A percentile compares a stretch with the other conserved stretches of the same genome.
Conservation (phyloP, 2,888 invertebrate genomes). For the Schrankia costaestrigalis region DNA sequence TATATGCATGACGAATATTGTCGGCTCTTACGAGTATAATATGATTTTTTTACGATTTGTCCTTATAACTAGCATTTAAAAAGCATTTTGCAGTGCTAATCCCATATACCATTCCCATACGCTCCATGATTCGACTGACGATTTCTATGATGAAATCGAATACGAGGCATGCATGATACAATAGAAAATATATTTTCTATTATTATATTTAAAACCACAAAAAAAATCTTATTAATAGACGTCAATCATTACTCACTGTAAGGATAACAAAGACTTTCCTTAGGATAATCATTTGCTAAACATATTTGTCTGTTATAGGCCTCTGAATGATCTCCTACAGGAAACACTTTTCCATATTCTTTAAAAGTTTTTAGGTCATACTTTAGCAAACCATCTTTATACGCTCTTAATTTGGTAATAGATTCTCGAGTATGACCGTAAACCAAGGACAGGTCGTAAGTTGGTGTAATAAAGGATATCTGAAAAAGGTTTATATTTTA, state of each 20-base stretch:
- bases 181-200: not conserved
- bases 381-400: slow-evolving; percentile 3
- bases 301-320: not conserved
- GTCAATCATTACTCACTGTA: not conserved
- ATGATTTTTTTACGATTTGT: no score
- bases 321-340: not conserved
- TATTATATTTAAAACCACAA: not conserved
- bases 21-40: no score
- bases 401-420: not conserved
- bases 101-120: no score
- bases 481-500: no score
- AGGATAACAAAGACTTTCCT: slow-evolving; percentile 1
- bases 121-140: no score
- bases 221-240: not conserved
- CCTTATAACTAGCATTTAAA: no score
- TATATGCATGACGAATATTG: no score
- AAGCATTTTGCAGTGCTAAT: no score
- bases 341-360: slow-evolving; percentile 5
- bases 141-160: no score
- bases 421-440: slow-evolving; percentile 3
- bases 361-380: not conserved
- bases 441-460: slow-evolving; percentile 12
- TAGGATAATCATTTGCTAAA: not conserved
- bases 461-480: slow-evolving; percentile 12
- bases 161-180: no score